Base-by-base conservation (phyloP, 1,140 invertebrate genomes). In the Leptopilina boulardi region DNA sequence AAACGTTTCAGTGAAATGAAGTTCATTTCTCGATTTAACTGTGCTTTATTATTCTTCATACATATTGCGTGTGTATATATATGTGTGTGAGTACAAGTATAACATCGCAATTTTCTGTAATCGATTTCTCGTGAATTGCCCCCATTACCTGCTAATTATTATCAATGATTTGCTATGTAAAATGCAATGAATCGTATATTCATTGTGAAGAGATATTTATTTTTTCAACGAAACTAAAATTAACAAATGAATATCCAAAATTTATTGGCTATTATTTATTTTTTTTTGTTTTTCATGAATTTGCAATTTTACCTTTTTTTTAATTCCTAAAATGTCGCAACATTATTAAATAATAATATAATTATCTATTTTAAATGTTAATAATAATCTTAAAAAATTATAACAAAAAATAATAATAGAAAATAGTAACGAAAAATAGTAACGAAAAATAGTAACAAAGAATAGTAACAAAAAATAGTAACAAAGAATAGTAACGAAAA, bases 81-180 rank as follows among this genome's bases (percentile, higher is more conserved):
- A n/a, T n/a, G n/a, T n/a, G n/a, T 66, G 15, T 30, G 26, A 34
- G 26, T 13, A n/a, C 26, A 30, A 66, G 13, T 30, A n/a, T n/a
- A 66, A 66, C 26, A 34, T 30, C 21, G 76, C 82, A 79, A 82
- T 85, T 85, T 85, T 82, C 83, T 82, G 79, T 80, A 81, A 85
- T 85, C 80, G 83, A 83, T 83, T 85, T 83, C 82, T 75, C 80
- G 79, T 74, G 38, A 82, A 83, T 78, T 82, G 80, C 80, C 78
- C 77, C 83, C 76, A 81, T 85, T 85, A 85, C 77, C n/a, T 80
- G 82, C 56, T 77, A 85, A 85, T 85, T 83, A 85, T 85, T 75
- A 80, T 82, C 82, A 79, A 77, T 76, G 79, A 79, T 82, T 76
- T 75, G 77, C 73, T 9, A 6, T 76, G 75, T 74, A 51, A 77